These are phyloP conservation scores for Alviniconcha marisindica DNA, from an alignment of 1,140 invertebrate species.

Conservation along the genomic window DNA sequence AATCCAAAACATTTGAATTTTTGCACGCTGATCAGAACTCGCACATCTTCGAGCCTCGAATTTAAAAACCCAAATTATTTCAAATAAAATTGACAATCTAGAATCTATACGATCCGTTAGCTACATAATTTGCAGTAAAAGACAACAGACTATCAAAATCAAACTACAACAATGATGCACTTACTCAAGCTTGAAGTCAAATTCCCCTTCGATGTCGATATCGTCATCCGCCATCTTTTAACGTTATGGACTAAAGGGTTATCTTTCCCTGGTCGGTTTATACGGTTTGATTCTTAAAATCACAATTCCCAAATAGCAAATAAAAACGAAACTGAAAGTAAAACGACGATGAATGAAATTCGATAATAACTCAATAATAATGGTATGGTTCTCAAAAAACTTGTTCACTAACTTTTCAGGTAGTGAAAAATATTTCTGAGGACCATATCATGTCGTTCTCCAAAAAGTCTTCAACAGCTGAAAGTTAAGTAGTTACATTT, in stretches of 20 bases:
- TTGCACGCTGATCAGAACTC: neutral
- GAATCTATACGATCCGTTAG: too few relatives aligned
- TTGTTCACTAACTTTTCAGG: too few relatives aligned
- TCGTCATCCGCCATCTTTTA: constrained; percentile 72
- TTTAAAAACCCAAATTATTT: neutral
- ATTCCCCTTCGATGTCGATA: constrained; percentile 75
- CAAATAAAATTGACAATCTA: too few relatives aligned
- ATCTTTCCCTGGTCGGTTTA: neutral
- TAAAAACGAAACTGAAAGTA: neutral
- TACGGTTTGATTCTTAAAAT: neutral
- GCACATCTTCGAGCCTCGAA: neutral
- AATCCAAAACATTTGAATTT: neutral
- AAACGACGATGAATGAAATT: too few relatives aligned
- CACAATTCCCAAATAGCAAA: neutral
- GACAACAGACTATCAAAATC: too few relatives aligned
- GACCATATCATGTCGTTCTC: too few relatives aligned
- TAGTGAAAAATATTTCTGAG: too few relatives aligned
- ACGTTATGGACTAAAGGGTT: neutral
- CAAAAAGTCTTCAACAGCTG: too few relatives aligned
- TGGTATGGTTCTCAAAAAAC: too few relatives aligned
- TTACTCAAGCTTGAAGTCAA: constrained; percentile 72
- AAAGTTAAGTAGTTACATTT: too few relatives aligned
- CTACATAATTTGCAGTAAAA: neutral
- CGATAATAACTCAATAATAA: too few relatives aligned
- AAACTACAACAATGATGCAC: constrained; percentile 39